Percentiles rank a stretch among this genome's conserved stretches.
These are phyloP conservation scores for Odocoileus virginianus DNA, from an alignment of 2,113 vertebrate species.

Conservation along the genomic window DNA sequence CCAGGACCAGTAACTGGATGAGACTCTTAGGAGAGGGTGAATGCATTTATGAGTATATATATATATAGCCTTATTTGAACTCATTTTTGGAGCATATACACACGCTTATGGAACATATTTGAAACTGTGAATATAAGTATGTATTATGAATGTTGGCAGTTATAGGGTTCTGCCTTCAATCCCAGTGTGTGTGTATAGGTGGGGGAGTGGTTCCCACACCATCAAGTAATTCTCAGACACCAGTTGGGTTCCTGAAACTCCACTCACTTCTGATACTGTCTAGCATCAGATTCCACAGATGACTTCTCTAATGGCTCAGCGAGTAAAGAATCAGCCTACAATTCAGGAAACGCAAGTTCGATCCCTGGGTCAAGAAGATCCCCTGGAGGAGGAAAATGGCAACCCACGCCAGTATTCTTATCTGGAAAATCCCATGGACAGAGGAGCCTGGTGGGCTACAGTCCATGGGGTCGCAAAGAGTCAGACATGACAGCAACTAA, in stretches of 20 bases:
- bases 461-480: background rate
- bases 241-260: background rate
- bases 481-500: background rate
- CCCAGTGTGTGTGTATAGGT: background rate
- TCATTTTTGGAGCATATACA: background rate
- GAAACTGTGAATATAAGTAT: background rate
- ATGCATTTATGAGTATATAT: background rate
- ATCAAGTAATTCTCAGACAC: background rate
- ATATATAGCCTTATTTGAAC: background rate
- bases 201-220: background rate
- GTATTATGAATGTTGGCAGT: background rate
- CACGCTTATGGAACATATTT: background rate
- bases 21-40: background rate
- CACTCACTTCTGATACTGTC: background rate
- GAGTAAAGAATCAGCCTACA: background rate
- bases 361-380: background rate
- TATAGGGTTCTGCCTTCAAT: background rate
- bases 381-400: background rate
- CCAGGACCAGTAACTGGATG: background rate
- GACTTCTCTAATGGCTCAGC: fast-evolving
- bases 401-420: background rate
- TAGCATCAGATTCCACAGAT: background rate
- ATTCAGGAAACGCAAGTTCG: background rate
- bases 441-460: background rate
- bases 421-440: background rate